These are phyloP conservation scores for Diceros bicornis DNA, from an alignment of 2,797 vertebrate genomes.

Conservation along the genomic window DNA sequence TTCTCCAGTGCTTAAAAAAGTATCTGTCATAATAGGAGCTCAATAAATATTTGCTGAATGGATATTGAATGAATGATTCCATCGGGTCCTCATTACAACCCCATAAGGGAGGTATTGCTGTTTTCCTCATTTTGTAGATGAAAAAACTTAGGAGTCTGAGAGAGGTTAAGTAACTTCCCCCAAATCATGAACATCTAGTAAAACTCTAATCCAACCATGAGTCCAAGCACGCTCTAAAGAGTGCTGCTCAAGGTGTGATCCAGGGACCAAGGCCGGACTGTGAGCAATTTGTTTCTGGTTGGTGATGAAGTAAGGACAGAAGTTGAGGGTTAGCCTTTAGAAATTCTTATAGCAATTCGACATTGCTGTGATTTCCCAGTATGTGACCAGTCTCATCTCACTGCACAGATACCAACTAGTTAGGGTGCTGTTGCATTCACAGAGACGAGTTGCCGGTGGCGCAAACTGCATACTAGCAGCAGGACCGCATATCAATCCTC, in stretches of 20 bases:
- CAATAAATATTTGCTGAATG: neutral
- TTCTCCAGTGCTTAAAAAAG: neutral
- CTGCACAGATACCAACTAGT: accelerated
- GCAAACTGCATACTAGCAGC: neutral
- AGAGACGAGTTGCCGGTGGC: neutral
- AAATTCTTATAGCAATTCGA: neutral
- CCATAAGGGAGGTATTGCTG: neutral
- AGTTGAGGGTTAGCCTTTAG: neutral
- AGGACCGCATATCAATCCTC: neutral
- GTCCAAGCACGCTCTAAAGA: neutral
- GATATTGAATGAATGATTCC: neutral
- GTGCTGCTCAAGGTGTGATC: neutral
- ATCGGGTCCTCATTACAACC: neutral
- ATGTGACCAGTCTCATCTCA: neutral
- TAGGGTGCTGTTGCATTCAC: neutral
- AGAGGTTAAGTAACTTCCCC: neutral
- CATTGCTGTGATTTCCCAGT: neutral
- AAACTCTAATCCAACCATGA: neutral
- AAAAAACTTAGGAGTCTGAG: neutral
- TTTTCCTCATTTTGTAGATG: constrained; percentile 1
- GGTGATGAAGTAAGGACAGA: neutral
- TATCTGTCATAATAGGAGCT: neutral
- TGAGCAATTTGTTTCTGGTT: neutral
- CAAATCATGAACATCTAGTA: neutral
- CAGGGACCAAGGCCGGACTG: neutral